phyloP scores from a whole-genome alignment of 2,797 vertebrate genomes.

The Morelia viridis region DNA sequence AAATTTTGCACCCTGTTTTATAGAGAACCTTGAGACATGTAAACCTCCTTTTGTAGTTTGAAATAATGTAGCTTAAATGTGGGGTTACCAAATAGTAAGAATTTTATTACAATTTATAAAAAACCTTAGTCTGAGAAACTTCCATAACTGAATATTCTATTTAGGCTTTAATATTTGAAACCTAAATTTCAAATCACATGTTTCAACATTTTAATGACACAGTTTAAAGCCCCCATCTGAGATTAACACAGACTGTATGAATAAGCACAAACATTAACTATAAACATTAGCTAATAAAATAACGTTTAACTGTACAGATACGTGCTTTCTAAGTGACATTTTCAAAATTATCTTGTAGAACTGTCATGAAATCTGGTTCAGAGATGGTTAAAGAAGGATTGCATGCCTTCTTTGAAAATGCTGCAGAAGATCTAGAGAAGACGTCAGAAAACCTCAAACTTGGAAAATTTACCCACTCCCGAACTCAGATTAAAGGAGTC shows the following conservation, averaged over 20 bases:
- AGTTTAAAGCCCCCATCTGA: background rate
- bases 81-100: background rate
- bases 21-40: background rate
- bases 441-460: constrained; percentile 96
- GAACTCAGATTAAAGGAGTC: constrained; percentile 97
- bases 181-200: background rate
- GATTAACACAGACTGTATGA: background rate
- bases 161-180: background rate
- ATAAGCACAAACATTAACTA: background rate
- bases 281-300: background rate
- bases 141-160: background rate
- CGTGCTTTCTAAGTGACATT: constrained; percentile 10
- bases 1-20: background rate
- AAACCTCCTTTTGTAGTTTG: background rate
- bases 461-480: constrained; percentile 96
- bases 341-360: constrained; percentile 74
- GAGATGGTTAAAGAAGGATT: constrained; percentile 91
- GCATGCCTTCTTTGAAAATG: constrained; percentile 95
- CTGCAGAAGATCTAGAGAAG: constrained; percentile 93
- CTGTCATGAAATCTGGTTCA: constrained; percentile 97
- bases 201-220: background rate
- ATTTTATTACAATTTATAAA: background rate
- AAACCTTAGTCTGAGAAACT: no score
- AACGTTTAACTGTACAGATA: background rate
- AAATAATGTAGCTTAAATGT: background rate